phyloP scores from a whole-genome alignment of 2,113 vertebrate genomes.

The Chiloscyllium plagiosum region DNA sequence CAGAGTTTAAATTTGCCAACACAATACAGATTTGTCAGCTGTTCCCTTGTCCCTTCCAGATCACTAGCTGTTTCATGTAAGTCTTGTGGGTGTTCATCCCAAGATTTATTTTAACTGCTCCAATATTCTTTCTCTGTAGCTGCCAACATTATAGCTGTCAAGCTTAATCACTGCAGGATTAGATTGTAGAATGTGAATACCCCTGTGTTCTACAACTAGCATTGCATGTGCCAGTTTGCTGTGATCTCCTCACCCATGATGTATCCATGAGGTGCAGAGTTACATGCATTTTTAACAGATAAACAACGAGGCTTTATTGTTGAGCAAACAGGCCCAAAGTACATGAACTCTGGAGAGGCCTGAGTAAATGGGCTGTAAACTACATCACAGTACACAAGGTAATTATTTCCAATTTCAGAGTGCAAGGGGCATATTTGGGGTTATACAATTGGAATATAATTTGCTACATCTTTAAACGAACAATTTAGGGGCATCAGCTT shows the following conservation, averaged over 20 bases:
- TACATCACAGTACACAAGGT: not conserved
- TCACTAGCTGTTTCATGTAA: not conserved
- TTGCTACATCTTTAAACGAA: not conserved
- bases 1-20: not conserved
- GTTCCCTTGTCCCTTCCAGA: not conserved
- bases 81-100: conserved; percentile 14
- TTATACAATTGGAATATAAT: not conserved
- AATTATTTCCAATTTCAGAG: not conserved
- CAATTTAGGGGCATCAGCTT: not conserved
- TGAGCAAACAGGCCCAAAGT: not conserved
- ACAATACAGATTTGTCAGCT: conserved; percentile 26
- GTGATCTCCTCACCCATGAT: conserved; percentile 28
- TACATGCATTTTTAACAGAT: conserved; percentile 16
- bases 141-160: conserved; percentile 30
- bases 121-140: not conserved
- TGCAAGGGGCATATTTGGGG: not conserved
- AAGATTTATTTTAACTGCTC: conserved; percentile 29
- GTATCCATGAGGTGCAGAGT: not conserved
- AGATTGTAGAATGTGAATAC: not conserved
- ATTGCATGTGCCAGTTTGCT: not conserved
- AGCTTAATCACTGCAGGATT: conserved; percentile 12
- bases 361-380: not conserved
- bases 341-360: not conserved
- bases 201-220: not conserved
- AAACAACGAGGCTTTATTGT: not conserved